Percentiles rank a stretch among this genome's conserved stretches.
These are phyloP conservation scores for Myotis brandtii DNA, from an alignment of 2,113 vertebrate genomes.

Conservation along the genomic window DNA sequence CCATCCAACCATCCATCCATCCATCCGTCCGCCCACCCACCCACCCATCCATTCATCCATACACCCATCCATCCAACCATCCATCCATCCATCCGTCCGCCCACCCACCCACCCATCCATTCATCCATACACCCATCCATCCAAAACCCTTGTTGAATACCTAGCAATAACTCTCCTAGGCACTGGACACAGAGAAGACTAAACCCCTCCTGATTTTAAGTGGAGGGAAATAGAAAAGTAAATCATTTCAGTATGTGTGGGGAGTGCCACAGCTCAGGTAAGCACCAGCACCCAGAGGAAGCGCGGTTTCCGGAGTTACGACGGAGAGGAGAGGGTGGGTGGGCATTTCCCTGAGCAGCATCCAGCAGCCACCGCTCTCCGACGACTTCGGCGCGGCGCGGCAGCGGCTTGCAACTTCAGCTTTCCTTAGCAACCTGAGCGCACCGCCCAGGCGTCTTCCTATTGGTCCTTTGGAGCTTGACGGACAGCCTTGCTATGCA, in stretches of 20 bases:
- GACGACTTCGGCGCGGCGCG: not conserved
- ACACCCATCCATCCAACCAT: not conserved
- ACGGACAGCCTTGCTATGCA: not conserved
- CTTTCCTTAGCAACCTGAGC: conserved; percentile 66
- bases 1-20: too few relatives aligned
- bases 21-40: too few relatives aligned
- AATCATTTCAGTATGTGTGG: not conserved
- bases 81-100: not conserved
- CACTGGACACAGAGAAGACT: not conserved
- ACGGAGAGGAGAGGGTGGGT: conserved; percentile 14
- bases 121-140: not conserved
- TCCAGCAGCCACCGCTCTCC: not conserved
- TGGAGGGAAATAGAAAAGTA: not conserved
- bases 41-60: not conserved
- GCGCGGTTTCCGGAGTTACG: conserved; percentile 36
- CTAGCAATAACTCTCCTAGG: not conserved
- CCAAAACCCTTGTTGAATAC: not conserved
- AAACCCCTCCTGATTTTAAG: not conserved
- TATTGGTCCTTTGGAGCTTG: not conserved
- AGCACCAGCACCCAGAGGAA: not conserved
- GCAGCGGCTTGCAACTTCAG: not conserved
- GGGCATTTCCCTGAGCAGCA: conserved; percentile 35
- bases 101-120: not conserved
- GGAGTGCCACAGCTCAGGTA: conserved; percentile 46
- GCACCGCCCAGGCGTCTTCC: not conserved